phyloP scores from a whole-genome alignment of 2,888 invertebrate species.

The Diaphora mendica region DNA sequence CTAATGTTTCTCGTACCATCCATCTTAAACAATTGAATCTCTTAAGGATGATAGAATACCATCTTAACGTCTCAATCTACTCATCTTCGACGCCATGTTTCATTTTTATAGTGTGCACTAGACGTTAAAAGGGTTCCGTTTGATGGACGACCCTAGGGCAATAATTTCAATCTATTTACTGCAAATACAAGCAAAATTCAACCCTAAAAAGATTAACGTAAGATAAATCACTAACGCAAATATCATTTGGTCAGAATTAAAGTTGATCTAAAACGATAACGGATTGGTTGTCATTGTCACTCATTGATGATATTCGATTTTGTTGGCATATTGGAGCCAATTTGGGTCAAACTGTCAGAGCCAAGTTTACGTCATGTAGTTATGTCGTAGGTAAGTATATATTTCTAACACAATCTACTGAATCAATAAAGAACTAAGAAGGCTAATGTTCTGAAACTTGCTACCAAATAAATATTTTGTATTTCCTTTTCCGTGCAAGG shows the following conservation, averaged over 20 bases:
- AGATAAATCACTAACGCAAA: constrained; percentile 15
- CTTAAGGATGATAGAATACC: constrained; percentile 37
- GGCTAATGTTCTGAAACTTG: not conserved
- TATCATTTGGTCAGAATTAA: constrained; percentile 29
- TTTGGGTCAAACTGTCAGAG: constrained; percentile 44
- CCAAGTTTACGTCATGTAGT: constrained; percentile 8
- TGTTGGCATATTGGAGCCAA: constrained; percentile 42
- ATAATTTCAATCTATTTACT: constrained; percentile 32
- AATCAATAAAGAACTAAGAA: not conserved
- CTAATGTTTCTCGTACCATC: constrained; percentile 13
- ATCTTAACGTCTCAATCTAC: constrained; percentile 33
- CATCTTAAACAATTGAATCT: constrained; percentile 31
- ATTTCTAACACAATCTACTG: not conserved
- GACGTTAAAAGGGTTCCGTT: constrained; percentile 68
- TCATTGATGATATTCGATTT: constrained; percentile 46
- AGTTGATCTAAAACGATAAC: constrained; percentile 50
- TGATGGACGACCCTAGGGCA: constrained; percentile 63
- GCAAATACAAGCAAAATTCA: constrained; percentile 22
- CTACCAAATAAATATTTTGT: not conserved
- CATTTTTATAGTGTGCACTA: constrained; percentile 62
- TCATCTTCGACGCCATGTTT: constrained; percentile 55
- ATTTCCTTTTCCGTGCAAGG: not conserved
- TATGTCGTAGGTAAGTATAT: not conserved
- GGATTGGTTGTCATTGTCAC: constrained; percentile 59
- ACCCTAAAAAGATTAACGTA: constrained; percentile 3